phyloP scores from a whole-genome alignment of 2,888 invertebrate genomes.

The Muscina levida region DNA sequence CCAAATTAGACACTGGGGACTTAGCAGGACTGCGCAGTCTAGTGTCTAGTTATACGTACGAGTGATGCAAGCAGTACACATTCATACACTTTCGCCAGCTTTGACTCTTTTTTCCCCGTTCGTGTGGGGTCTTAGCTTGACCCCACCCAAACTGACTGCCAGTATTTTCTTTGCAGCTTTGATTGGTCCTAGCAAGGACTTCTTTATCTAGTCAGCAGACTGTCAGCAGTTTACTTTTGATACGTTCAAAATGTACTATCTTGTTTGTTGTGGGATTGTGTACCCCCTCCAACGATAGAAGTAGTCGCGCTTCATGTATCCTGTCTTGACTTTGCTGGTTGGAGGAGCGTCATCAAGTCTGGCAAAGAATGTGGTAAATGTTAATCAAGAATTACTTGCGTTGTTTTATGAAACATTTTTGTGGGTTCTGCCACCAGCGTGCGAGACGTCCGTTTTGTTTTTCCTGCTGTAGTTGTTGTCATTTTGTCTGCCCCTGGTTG shows the following conservation, averaged over 20 bases:
- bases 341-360: slow-evolving; percentile 46
- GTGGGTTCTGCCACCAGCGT: slow-evolving; percentile 21
- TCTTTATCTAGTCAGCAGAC: slow-evolving; percentile 48
- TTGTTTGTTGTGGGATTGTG: slow-evolving; percentile 46
- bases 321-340: background rate
- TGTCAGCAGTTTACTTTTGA: slow-evolving; percentile 44
- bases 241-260: background rate
- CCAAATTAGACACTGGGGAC: slow-evolving; percentile 56
- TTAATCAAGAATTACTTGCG: slow-evolving; percentile 57
- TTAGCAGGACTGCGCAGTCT: too few species aligned
- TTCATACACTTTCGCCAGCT: background rate
- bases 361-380: slow-evolving; percentile 52
- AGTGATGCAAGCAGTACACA: too few species aligned
- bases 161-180: slow-evolving; percentile 37
- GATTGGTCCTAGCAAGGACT: slow-evolving; percentile 49
- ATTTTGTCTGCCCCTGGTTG: too few species aligned
- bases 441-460: background rate
- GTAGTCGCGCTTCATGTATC: background rate
- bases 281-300: slow-evolving; percentile 2
- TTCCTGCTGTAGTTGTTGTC: slow-evolving; percentile 1
- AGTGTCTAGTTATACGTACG: too few species aligned
- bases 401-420: slow-evolving; percentile 36
- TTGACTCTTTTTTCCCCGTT: background rate
- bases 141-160: slow-evolving; percentile 46
- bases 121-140: slow-evolving; percentile 27